These are phyloP conservation scores for Sinella curviseta DNA, from an alignment of 1,140 invertebrate species.

Conservation along the genomic window DNA sequence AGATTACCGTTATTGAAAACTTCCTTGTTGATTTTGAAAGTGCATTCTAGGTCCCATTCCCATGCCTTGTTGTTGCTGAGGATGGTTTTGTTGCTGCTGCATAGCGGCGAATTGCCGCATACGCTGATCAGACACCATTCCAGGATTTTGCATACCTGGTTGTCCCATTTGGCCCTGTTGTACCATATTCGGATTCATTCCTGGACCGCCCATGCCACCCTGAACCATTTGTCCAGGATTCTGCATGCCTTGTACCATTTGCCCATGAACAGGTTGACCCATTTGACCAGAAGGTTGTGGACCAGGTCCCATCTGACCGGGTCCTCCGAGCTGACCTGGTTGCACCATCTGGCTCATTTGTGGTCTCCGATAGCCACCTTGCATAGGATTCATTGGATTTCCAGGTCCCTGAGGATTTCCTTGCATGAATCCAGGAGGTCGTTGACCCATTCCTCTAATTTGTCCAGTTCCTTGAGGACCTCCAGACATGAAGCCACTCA, in stretches of 20 bases:
- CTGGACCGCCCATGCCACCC: neutral
- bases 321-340: slow-evolving; percentile 32
- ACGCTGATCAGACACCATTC: slow-evolving; percentile 12
- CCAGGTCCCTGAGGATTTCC: slow-evolving; percentile 25
- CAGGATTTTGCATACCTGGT: slow-evolving; percentile 15
- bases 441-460: slow-evolving; percentile 49
- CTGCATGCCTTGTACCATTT: slow-evolving; percentile 31
- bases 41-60: slow-evolving; percentile 42
- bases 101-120: slow-evolving; percentile 41
- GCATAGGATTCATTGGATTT: slow-evolving; percentile 30
- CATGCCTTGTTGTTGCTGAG: slow-evolving; percentile 50
- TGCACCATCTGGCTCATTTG: slow-evolving; percentile 36
- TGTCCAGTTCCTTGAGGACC: slow-evolving; percentile 47
- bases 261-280: slow-evolving; percentile 25
- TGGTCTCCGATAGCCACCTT: slow-evolving; percentile 20
- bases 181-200: slow-evolving; percentile 22
- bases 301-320: slow-evolving; percentile 34
- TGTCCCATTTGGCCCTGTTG: slow-evolving; percentile 40
- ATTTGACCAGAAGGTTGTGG: slow-evolving; percentile 29
- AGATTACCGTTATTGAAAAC: slow-evolving; percentile 20
- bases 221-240: slow-evolving; percentile 27
- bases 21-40: slow-evolving; percentile 39
- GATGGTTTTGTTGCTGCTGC: slow-evolving; percentile 49
- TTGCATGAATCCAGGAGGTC: slow-evolving; percentile 36
- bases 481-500: slow-evolving; percentile 33